Base-by-base conservation (phyloP, 2,797 vertebrate genomes). In the Propithecus perrieri region DNA sequence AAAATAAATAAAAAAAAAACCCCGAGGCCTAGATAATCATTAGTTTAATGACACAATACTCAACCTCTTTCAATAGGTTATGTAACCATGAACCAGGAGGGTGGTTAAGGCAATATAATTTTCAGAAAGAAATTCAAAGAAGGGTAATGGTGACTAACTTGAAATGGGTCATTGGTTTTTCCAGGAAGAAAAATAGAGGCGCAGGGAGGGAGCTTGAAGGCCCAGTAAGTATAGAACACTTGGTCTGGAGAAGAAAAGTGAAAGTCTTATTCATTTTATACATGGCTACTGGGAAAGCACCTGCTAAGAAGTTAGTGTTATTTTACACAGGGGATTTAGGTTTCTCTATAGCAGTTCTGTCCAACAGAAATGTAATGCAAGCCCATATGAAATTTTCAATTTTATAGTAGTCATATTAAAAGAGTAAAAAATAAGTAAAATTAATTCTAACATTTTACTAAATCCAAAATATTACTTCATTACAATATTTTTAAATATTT, bases 121-220 rank as follows among this genome's bases (percentile, higher is more conserved):
- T 92, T 53, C 59, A 97, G 85, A 92, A 92, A 92, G 71, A 95
- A 71, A 88, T 88, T 43, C 48, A 86, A 95, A 85, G n/a, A 17
- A 15, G 5, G 59, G 46, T 88, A 89, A 96, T 55, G 72, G 85
- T 85, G 63, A 95, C n/a, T 78, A 95, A 88, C 20, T 76, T 91
- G 28, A 57, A 55, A 89, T 79, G 22, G 65, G 75, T 33, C 17
- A 59, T 12, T 75, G 48, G 41, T 74, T 41, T 84, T 87, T 90
- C 63, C 22, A 75, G 30, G 50, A 69, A 95, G 59, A 84, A 74
- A 80, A 76, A 90, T 4, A 87, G 61, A 55, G 33, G 41, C n/a
- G 59, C 7, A 69, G 35, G 10, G 9, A 88, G 50, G 22, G 20
- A 63, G n/a, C 3, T 65, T 78, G 74, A 65, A 69, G 43, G 24